Conservation (phyloP, 1,140 invertebrate species). For the Brachionus plicatilis region DNA sequence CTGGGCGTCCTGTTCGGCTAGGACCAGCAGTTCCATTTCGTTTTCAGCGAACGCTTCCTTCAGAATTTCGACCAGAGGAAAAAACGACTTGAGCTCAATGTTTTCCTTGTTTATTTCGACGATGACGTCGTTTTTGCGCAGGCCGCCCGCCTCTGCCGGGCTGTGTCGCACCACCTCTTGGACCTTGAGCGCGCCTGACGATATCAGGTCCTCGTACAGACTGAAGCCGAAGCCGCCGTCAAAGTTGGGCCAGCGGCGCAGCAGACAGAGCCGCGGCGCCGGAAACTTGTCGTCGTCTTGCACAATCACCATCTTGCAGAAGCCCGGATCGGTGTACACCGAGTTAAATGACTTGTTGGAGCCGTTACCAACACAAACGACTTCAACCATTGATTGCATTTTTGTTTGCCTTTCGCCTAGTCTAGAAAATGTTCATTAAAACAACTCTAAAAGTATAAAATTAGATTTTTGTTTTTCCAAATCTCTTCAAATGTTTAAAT, state of each 20-base stretch:
- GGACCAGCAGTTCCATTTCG: constrained; percentile 27
- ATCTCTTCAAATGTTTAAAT: not conserved
- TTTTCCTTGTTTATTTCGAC: constrained; percentile 33
- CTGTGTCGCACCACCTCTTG: constrained; percentile 17
- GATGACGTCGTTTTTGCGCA: constrained; percentile 34
- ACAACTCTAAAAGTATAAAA: not conserved
- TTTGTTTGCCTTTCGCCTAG: not conserved
- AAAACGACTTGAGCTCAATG: constrained; percentile 26
- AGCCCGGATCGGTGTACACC: constrained; percentile 23
- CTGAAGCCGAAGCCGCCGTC: constrained; percentile 34
- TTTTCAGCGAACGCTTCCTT: constrained; percentile 12
- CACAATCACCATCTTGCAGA: constrained; percentile 40
- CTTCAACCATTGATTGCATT: constrained; percentile 41
- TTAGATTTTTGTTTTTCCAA: not conserved
- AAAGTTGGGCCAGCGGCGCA: constrained; percentile 34
- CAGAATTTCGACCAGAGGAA: constrained; percentile 7
- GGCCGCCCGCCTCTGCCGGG: constrained; percentile 26
- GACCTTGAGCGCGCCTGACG: constrained; percentile 15
- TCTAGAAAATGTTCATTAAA: not conserved
- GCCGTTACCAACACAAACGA: constrained; percentile 41
- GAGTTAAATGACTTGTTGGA: constrained; percentile 38
- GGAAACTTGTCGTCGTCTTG: constrained; percentile 41
- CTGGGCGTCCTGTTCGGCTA: constrained; percentile 31
- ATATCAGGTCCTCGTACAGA: constrained; percentile 15
- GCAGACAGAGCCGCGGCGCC: constrained; percentile 1